phyloP scores from a whole-genome alignment of 2,888 invertebrate species.

The Drosophila neonasuta region DNA sequence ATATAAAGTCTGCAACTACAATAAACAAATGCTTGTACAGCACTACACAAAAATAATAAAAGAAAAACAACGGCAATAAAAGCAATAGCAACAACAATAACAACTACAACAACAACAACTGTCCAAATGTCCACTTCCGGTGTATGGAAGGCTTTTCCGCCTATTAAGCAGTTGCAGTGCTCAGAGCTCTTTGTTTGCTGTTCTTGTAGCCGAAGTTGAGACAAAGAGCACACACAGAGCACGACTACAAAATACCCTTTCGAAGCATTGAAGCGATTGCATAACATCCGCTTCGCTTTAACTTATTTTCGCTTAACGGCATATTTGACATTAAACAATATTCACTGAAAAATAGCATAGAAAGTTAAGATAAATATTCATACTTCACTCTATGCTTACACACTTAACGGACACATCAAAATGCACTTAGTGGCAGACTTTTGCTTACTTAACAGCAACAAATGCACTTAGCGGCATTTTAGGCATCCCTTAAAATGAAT shows the following conservation, averaged over 20 bases:
- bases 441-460: too few species aligned
- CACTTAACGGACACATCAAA: too few species aligned
- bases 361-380: too few species aligned
- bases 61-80: not conserved
- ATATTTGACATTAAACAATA: too few species aligned
- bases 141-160: conserved; percentile 56
- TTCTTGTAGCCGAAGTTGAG: not conserved
- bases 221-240: not conserved
- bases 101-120: conserved; percentile 20
- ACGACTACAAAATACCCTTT: conserved; percentile 2
- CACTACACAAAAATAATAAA: not conserved
- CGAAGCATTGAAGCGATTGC: too few species aligned
- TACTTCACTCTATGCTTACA: too few species aligned
- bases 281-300: too few species aligned
- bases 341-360: too few species aligned
- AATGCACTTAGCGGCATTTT: too few species aligned
- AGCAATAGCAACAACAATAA: conserved; percentile 8
- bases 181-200: conserved; percentile 11
- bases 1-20: not conserved
- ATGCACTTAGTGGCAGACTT: too few species aligned
- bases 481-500: too few species aligned
- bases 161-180: conserved; percentile 47
- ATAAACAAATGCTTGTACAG: conserved; percentile 3
- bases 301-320: too few species aligned
- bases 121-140: conserved; percentile 51